A percentile compares a stretch with the other conserved stretches of the same genome.
Conservation (phyloP, 37 sponge, comb jelly and placozoan species). For the Mnemiopsis leidyi region DNA sequence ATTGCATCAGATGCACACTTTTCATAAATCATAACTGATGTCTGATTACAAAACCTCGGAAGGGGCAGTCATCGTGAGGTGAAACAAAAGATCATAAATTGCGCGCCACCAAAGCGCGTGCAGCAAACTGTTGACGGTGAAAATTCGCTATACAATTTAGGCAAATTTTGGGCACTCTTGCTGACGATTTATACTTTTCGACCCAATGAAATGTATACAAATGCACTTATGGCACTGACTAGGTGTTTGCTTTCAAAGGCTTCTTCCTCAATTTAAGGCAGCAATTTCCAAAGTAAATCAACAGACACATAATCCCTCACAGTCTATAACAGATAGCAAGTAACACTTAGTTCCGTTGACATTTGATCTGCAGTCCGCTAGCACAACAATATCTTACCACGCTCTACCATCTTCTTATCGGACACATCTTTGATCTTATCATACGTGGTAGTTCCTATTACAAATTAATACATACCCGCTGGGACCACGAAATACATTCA, state of each 20-base stretch:
- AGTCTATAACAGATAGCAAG: background rate
- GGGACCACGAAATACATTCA: too few relatives aligned
- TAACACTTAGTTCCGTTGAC: background rate
- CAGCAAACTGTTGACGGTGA: background rate
- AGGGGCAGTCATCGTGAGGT: too few relatives aligned
- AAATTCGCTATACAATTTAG: background rate
- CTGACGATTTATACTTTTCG: background rate
- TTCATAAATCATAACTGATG: too few relatives aligned
- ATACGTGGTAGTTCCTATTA: too few relatives aligned
- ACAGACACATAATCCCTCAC: background rate
- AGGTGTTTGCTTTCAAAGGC: background rate
- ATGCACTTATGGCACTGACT: background rate
- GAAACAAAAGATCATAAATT: too few relatives aligned
- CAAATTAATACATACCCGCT: too few relatives aligned
- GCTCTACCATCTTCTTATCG: too few relatives aligned
- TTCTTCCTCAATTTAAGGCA: background rate
- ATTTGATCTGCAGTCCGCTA: background rate
- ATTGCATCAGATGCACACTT: too few relatives aligned
- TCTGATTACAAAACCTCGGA: too few relatives aligned
- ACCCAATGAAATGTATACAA: background rate
- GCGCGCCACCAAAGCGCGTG: too few relatives aligned
- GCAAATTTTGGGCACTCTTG: background rate
- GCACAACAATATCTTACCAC: too few relatives aligned
- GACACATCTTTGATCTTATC: too few relatives aligned
- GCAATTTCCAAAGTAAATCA: background rate